phyloP scores from a whole-genome alignment of 2,113 vertebrate genomes.

The Cyanistes caeruleus region DNA sequence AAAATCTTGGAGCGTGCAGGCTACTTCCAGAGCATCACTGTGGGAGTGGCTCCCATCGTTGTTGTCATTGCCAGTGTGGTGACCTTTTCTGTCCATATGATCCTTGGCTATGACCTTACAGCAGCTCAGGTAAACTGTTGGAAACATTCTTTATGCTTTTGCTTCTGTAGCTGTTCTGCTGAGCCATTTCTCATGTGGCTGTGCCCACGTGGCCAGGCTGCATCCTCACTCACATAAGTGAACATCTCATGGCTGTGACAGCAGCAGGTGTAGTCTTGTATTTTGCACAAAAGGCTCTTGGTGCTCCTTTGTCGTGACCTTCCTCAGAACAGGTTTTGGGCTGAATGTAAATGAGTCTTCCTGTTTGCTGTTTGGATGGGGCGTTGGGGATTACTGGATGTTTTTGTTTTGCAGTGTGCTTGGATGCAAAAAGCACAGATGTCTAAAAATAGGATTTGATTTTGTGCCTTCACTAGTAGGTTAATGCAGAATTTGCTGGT shows the following conservation, averaged over 20 bases:
- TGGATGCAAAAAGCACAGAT: background rate
- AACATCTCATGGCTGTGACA: background rate
- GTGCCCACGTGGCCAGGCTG: background rate
- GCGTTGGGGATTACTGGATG: background rate
- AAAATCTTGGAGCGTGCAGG: conserved; percentile 85
- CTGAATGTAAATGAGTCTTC: background rate
- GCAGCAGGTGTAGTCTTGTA: background rate
- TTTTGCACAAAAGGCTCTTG: background rate
- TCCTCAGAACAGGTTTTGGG: background rate
- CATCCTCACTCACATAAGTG: background rate
- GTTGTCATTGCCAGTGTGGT: conserved; percentile 93
- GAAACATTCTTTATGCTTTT: background rate
- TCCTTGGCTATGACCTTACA: conserved; percentile 89
- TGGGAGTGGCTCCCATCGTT: conserved; percentile 90
- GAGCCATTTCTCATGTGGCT: background rate
- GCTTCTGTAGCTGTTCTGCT: background rate
- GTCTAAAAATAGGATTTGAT: background rate
- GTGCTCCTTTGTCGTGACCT: background rate
- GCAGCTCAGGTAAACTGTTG: conserved; percentile 84
- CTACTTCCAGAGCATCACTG: conserved; percentile 93
- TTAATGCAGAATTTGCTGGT: background rate
- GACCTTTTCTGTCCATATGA: conserved; percentile 91
- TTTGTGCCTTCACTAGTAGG: background rate
- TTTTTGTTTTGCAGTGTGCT: background rate
- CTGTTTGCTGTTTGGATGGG: background rate